Percentiles rank a stretch among this genome's conserved stretches.
Conservation (phyloP, 2,797 vertebrate genomes). For the Falco concolor region DNA sequence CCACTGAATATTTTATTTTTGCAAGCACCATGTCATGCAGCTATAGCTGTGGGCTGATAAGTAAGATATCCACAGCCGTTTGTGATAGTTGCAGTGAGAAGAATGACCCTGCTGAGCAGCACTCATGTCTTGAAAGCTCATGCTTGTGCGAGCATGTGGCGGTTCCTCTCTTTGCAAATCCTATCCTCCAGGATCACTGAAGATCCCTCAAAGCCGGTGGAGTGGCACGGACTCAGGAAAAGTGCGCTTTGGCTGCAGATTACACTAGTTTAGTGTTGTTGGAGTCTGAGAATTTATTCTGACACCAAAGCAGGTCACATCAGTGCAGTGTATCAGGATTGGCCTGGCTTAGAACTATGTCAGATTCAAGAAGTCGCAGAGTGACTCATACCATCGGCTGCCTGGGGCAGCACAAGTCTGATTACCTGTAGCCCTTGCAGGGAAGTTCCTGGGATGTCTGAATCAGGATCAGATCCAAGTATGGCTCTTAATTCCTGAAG, state of each 20-base stretch:
- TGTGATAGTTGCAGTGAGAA: background rate
- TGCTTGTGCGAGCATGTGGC: rapidly evolving
- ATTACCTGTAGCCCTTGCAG: background rate
- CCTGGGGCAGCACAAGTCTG: background rate
- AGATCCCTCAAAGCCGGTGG: background rate
- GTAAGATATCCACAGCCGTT: background rate
- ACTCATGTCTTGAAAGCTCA: background rate
- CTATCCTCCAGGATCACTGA: background rate
- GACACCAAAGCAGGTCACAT: background rate
- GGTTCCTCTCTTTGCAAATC: background rate
- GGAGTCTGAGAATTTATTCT: background rate
- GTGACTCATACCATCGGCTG: background rate
- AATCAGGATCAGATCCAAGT: background rate
- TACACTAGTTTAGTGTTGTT: background rate
- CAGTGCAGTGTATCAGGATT: background rate
- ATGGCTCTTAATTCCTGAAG: background rate
- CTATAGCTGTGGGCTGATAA: background rate
- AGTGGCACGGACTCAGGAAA: background rate
- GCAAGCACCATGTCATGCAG: background rate
- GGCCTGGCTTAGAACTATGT: background rate
- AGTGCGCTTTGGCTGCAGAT: background rate
- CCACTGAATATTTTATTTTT: background rate
- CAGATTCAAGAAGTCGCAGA: background rate
- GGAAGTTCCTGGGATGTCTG: background rate
- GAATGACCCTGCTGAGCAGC: background rate